Percentiles rank a stretch among this genome's conserved stretches.
These are phyloP conservation scores for Autographa gamma DNA, from an alignment of 2,888 invertebrate genomes.

Conservation along the genomic window DNA sequence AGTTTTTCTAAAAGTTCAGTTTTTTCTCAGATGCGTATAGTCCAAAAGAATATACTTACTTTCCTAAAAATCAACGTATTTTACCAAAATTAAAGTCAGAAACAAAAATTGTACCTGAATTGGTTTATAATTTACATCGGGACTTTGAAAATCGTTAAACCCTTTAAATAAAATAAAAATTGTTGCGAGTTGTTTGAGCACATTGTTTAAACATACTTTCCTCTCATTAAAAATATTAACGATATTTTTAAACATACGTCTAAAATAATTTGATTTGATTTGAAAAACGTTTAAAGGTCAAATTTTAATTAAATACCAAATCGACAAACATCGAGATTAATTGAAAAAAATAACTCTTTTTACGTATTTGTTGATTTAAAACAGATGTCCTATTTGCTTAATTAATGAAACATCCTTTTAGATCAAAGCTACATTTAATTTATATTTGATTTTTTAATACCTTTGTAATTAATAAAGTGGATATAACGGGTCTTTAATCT, in stretches of 20 bases:
- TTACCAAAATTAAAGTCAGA: background rate
- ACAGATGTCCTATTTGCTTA: slow-evolving; percentile 1
- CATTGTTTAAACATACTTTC: background rate
- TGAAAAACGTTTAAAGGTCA: background rate
- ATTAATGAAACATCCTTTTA: background rate
- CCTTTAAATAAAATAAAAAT: background rate
- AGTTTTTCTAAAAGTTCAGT: background rate
- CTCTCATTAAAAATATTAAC: background rate
- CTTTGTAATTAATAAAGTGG: background rate
- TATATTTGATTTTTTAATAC: background rate
- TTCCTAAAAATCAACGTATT: too few species aligned
- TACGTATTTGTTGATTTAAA: slow-evolving; percentile 2
- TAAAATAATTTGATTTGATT: background rate
- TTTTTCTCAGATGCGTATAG: background rate
- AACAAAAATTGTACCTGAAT: background rate
- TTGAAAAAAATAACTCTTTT: background rate
- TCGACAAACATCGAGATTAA: background rate
- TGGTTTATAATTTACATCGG: background rate
- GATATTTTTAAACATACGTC: background rate
- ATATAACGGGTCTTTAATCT: background rate
- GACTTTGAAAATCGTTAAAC: background rate
- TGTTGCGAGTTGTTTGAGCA: background rate
- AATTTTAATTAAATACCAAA: background rate
- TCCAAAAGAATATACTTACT: too few species aligned
- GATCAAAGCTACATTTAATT: background rate